A percentile compares a stretch with the other conserved stretches of the same genome.
These are phyloP conservation scores for Mizuhopecten yessoensis DNA, from an alignment of 1,140 invertebrate genomes.

Conservation along the genomic window DNA sequence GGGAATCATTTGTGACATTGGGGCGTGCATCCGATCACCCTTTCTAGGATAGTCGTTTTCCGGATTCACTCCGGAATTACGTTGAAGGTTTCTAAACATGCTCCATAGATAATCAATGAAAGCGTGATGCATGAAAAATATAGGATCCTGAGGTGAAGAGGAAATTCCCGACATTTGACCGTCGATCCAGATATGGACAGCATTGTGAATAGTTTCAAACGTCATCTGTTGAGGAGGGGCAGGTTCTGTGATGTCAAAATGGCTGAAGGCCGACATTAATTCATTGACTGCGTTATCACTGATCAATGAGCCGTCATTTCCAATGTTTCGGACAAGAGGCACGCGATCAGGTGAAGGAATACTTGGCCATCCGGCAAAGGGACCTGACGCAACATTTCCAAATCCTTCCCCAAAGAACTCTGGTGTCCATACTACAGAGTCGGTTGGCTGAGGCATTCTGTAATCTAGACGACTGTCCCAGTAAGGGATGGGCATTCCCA, in stretches of 20 bases:
- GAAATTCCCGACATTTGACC: conserved; percentile 60
- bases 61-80: conserved; percentile 64
- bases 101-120: conserved; percentile 65
- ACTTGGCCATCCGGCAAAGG: conserved; percentile 65
- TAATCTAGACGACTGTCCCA: conserved; percentile 40
- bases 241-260: background rate
- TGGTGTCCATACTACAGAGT: conserved; percentile 49
- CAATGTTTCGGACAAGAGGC: background rate
- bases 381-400: conserved; percentile 80
- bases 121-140: conserved; percentile 66
- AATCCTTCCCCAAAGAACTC: conserved; percentile 81
- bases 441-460: conserved; percentile 10
- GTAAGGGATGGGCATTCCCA: conserved; percentile 54
- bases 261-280: background rate
- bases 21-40: background rate
- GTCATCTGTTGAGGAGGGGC: background rate
- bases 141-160: conserved; percentile 58
- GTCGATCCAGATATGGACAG: conserved; percentile 60
- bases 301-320: background rate
- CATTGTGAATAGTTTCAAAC: conserved; percentile 55
- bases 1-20: conserved; percentile 9
- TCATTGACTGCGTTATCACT: background rate
- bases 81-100: conserved; percentile 73
- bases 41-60: conserved; percentile 64
- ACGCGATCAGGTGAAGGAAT: background rate